Evolutionary conservation across 2,113 vertebrate species (phyloP).

Genomic region (Papio anubis): DNA sequence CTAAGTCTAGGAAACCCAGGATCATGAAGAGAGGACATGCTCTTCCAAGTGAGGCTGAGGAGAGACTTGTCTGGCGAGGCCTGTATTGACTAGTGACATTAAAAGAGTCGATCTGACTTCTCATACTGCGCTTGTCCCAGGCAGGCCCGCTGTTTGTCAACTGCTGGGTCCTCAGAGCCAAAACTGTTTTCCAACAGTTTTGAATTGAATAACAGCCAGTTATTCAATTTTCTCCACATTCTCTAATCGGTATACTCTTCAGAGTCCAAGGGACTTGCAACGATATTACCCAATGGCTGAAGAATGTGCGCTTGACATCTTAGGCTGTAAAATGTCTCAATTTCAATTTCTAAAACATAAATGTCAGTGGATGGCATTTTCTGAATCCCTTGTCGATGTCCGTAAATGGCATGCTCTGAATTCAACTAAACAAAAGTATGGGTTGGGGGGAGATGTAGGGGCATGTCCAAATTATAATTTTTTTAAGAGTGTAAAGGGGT

Average conservation of each 20-base stretch:
- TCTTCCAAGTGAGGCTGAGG: background rate
- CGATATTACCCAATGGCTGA: background rate
- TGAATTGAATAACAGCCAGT: background rate
- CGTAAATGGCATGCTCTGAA: background rate
- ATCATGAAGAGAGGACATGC: background rate
- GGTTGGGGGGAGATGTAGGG: fast-evolving
- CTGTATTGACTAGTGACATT: background rate
- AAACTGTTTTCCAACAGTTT: background rate
- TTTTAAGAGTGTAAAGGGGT: background rate
- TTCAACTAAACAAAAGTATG: background rate
- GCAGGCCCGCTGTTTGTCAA: background rate
- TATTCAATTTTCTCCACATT: background rate
- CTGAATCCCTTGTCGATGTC: too few species aligned
- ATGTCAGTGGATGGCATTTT: background rate
- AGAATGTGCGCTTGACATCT: background rate
- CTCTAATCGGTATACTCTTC: background rate
- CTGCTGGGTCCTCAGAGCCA: background rate
- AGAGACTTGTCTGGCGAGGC: background rate
- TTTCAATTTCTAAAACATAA: background rate
- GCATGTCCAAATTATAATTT: background rate
- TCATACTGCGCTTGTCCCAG: background rate
- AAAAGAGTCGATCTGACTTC: background rate
- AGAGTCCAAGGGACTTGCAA: background rate
- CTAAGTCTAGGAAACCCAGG: background rate
- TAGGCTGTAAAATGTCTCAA: background rate